Evolutionary conservation across 2,888 invertebrate genomes (phyloP).

Genomic region (Stenolophus ochropezus): DNA sequence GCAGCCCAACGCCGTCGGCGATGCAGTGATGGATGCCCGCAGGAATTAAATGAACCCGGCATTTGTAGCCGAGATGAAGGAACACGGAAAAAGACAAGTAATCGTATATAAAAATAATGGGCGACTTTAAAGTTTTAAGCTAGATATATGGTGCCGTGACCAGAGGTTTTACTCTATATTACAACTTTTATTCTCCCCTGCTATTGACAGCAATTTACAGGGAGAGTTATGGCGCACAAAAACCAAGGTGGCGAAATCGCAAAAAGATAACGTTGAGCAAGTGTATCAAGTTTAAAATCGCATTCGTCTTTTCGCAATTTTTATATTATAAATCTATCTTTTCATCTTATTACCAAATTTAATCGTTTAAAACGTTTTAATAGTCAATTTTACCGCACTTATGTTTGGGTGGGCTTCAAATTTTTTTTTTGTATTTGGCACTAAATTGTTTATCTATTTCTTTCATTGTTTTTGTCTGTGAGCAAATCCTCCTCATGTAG

Average conservation of each 20-base stretch:
- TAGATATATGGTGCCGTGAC: background rate
- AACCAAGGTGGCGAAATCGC: background rate
- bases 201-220: background rate
- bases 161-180: background rate
- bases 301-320: background rate
- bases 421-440: too few species aligned
- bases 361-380: too few species aligned
- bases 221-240: background rate
- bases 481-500: too few species aligned
- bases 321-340: too few species aligned
- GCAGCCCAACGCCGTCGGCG: background rate
- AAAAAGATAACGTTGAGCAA: background rate
- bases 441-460: too few species aligned
- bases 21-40: background rate
- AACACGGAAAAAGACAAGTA: background rate
- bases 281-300: background rate
- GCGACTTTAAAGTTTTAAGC: background rate
- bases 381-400: too few species aligned
- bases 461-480: too few species aligned
- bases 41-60: constrained; percentile 27
- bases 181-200: background rate
- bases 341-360: too few species aligned
- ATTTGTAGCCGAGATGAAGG: background rate
- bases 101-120: background rate
- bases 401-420: too few species aligned